Evolutionary conservation across 2,888 invertebrate genomes (phyloP).

Genomic region (Folsomia candida): DNA sequence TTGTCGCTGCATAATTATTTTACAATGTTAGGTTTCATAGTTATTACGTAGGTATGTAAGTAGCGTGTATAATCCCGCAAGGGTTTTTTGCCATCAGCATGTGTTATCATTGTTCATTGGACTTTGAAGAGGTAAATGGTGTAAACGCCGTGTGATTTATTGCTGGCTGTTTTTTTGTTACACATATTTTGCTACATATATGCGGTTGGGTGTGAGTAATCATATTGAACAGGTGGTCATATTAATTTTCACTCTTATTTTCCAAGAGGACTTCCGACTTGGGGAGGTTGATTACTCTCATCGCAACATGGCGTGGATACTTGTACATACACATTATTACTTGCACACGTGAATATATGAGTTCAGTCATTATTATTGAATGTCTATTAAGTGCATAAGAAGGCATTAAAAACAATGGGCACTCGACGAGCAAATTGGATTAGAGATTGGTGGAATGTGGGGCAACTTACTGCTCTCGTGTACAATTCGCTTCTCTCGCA

Average conservation of each 20-base stretch:
- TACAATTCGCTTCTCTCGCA: neutral
- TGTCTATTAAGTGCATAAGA: neutral
- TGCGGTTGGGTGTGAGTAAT: too few species aligned
- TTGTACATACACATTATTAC: neutral
- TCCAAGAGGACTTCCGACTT: neutral
- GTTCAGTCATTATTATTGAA: too few species aligned
- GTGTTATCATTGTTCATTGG: neutral
- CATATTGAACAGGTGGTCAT: neutral
- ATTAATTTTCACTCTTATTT: neutral
- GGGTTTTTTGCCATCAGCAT: neutral
- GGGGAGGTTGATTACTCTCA: too few species aligned
- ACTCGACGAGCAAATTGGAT: neutral
- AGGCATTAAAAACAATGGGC: neutral
- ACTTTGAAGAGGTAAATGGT: neutral
- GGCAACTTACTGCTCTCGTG: neutral
- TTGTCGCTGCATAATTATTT: too few species aligned
- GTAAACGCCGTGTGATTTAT: neutral
- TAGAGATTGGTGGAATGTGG: constrained; percentile 1
- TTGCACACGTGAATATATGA: neutral
- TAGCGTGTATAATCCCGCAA: neutral
- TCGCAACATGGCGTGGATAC: neutral
- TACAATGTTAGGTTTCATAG: too few species aligned
- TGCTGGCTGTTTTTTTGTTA: neutral
- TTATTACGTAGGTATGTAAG: too few species aligned
- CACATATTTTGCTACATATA: too few species aligned